phyloP scores from a whole-genome alignment of 2,113 vertebrate species.

The Rafetus swinhoei region DNA sequence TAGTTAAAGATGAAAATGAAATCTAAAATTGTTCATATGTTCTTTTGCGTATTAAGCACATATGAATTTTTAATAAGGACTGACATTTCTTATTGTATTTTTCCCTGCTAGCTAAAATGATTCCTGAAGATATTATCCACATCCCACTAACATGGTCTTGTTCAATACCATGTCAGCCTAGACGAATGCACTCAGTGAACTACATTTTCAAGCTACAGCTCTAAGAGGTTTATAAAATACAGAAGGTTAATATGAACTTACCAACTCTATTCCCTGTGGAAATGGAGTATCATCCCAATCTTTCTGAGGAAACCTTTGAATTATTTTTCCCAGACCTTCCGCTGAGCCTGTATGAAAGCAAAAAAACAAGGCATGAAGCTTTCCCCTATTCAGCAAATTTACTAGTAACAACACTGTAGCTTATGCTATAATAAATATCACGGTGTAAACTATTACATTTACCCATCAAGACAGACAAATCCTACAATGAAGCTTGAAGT shows the following conservation, averaged over 20 bases:
- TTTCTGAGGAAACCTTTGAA: constrained; percentile 95
- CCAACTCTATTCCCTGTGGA: constrained; percentile 98
- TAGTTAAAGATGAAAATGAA: background rate
- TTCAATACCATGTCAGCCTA: background rate
- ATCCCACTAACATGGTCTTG: background rate
- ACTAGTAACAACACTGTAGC: background rate
- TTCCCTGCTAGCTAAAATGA: background rate
- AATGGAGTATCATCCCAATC: constrained; percentile 98
- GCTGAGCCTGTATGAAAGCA: constrained; percentile 83
- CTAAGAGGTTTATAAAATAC: background rate
- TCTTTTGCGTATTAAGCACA: background rate
- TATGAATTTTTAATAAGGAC: background rate
- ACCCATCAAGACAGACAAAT: background rate
- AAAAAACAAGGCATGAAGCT: constrained; percentile 23
- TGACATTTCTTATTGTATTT: background rate
- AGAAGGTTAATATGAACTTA: constrained; percentile 73
- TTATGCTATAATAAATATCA: background rate
- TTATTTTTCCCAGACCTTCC: constrained; percentile 96
- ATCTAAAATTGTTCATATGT: background rate
- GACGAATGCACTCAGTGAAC: background rate
- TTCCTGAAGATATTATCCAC: background rate
- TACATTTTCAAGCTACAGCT: fast-evolving
- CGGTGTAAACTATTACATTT: background rate
- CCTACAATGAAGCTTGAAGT: background rate
- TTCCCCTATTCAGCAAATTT: constrained; percentile 30